A percentile compares a stretch with the other conserved stretches of the same genome.
These are phyloP conservation scores for Threskiornis aethiopicus DNA, from an alignment of 2,797 vertebrate genomes.

Conservation along the genomic window DNA sequence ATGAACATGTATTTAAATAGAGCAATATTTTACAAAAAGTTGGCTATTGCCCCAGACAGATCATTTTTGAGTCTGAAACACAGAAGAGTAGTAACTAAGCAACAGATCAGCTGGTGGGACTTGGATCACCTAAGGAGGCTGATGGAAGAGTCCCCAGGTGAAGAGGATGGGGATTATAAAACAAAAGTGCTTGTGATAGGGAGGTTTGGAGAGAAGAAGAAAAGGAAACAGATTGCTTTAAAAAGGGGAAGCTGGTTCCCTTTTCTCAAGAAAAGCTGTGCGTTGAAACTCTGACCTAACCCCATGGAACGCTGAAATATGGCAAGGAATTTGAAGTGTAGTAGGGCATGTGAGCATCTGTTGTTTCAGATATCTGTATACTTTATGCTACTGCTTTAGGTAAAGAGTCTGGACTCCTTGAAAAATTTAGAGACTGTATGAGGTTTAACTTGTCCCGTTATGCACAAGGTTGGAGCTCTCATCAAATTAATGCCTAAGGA, in stretches of 20 bases:
- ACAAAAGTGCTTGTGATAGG: neutral
- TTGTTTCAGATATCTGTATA: neutral
- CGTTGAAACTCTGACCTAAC: neutral
- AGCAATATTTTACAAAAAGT: neutral
- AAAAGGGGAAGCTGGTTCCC: neutral
- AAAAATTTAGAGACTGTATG: neutral
- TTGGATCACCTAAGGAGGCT: neutral
- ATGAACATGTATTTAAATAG: neutral
- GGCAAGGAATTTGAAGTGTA: neutral
- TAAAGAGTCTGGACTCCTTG: neutral
- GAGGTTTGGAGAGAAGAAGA: neutral
- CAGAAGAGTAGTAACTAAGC: constrained; percentile 22
- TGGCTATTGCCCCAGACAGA: constrained; percentile 28
- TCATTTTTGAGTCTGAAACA: constrained; percentile 3
- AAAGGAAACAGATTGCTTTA: neutral
- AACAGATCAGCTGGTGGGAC: neutral
- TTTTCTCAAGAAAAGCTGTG: neutral
- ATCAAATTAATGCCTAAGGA: neutral
- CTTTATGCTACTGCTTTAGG: neutral
- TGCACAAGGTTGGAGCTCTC: neutral
- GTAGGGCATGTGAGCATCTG: neutral
- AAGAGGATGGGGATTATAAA: neutral
- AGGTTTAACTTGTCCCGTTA: neutral
- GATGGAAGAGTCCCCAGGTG: neutral
- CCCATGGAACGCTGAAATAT: neutral